phyloP scores from a whole-genome alignment of 2,888 invertebrate genomes.

The Byasa hedistus region DNA sequence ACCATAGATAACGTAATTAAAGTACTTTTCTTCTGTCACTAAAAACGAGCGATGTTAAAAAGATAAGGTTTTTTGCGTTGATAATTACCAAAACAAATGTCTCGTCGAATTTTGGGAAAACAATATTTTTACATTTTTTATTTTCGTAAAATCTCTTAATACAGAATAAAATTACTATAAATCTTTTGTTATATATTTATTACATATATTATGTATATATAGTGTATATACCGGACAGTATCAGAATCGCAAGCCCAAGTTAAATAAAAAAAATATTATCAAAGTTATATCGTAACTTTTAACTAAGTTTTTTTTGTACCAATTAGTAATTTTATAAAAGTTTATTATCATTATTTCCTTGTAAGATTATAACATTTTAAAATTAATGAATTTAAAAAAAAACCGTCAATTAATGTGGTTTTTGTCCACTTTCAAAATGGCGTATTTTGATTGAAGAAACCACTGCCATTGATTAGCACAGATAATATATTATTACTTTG shows the following conservation, averaged over 20 bases:
- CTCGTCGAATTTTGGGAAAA: too few species aligned
- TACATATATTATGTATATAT: too few species aligned
- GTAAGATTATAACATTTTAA: not conserved
- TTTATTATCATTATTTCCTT: not conserved
- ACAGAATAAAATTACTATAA: not conserved
- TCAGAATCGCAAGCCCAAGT: not conserved
- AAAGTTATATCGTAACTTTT: constrained; percentile 3
- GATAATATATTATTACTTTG: too few species aligned
- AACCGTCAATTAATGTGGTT: not conserved
- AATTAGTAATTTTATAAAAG: not conserved
- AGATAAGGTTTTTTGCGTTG: not conserved
- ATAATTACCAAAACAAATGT: too few species aligned
- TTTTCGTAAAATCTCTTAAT: constrained; percentile 10
- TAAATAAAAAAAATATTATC: constrained; percentile 5
- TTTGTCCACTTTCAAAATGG: not conserved
- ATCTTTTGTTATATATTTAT: too few species aligned
- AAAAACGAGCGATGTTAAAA: not conserved
- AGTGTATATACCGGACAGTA: constrained; percentile 1
- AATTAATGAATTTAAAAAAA: not conserved
- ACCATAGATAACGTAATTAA: constrained; percentile 1
- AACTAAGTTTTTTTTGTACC: constrained; percentile 9
- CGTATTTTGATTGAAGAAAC: too few species aligned
- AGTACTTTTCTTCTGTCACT: not conserved
- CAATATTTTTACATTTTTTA: constrained; percentile 8
- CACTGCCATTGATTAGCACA: too few species aligned